These are phyloP conservation scores for Struthio camelus DNA, from an alignment of 2,113 vertebrate genomes.

Conservation along the genomic window DNA sequence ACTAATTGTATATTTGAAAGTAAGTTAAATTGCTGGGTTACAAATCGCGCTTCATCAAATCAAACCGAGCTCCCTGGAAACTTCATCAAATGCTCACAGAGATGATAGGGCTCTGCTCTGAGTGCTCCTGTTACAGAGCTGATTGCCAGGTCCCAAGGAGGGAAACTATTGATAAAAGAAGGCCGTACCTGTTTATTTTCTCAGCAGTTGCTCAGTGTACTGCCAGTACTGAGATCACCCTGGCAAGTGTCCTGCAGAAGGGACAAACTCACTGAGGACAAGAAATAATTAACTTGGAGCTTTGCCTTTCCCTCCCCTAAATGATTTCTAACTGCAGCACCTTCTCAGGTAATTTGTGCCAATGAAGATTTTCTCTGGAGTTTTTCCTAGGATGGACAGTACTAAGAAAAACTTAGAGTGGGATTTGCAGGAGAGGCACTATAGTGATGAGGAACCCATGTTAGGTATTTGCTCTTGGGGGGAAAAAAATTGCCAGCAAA, in stretches of 20 bases:
- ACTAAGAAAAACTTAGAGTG: neutral
- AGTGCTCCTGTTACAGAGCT: neutral
- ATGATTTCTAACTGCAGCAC: neutral
- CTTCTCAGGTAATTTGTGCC: neutral
- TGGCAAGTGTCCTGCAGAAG: neutral
- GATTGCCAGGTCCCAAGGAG: neutral
- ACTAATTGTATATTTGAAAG: neutral
- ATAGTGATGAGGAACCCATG: neutral
- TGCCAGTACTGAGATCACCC: neutral
- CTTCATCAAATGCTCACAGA: neutral
- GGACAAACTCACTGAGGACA: neutral
- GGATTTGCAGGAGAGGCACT: neutral
- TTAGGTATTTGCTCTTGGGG: neutral
- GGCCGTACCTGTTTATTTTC: neutral
- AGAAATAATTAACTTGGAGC: neutral
- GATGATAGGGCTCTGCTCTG: neutral
- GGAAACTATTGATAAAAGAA: neutral
- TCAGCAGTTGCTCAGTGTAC: neutral
- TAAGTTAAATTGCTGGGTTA: neutral
- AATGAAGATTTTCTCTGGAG: neutral
- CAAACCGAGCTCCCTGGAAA: neutral
- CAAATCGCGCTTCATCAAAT: neutral
- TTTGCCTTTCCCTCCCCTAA: neutral
- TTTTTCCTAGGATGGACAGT: neutral
- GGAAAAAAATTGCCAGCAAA: neutral